Conservation (phyloP, 2,888 invertebrate species). For the Amiota communis region DNA sequence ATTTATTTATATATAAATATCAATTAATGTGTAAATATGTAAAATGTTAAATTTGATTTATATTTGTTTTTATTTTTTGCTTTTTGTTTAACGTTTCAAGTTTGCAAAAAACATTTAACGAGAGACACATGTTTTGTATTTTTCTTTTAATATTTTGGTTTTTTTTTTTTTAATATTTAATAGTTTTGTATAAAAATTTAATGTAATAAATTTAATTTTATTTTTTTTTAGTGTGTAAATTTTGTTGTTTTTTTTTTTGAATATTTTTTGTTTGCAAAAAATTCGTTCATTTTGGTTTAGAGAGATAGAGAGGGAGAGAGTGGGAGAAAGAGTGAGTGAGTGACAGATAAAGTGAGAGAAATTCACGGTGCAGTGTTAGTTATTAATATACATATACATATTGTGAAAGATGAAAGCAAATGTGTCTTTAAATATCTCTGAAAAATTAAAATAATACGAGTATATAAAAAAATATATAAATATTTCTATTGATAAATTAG, state of each 20-base stretch:
- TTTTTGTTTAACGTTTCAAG: conserved; percentile 29
- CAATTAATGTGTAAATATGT: conserved; percentile 38
- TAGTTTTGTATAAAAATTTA: conserved; percentile 59
- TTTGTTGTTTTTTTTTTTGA: conserved; percentile 30
- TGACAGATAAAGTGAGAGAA: no score
- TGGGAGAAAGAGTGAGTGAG: no score
- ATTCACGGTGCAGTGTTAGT: conserved; percentile 18
- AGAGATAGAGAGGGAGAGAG: no score
- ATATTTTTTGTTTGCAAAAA: conserved; percentile 48
- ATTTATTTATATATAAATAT: conserved; percentile 33
- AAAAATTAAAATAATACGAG: no score
- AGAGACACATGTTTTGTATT: conserved; percentile 40
- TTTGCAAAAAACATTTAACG: conserved; percentile 54
- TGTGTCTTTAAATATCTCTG: no score
- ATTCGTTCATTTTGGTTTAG: conserved; percentile 49
- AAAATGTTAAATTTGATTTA: conserved; percentile 50
- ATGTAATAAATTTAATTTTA: conserved; percentile 37
- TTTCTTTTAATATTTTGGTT: conserved; percentile 23
- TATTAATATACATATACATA: conserved; percentile 2
- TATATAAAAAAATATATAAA: no score
- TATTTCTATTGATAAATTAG: no score
- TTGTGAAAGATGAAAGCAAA: no score
- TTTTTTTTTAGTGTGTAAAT: conserved; percentile 48
- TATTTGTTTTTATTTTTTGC: no score
- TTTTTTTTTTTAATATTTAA: conserved; percentile 42